phyloP scores from a whole-genome alignment of 2,797 vertebrate species.

The Sebastes taczanowskii region DNA sequence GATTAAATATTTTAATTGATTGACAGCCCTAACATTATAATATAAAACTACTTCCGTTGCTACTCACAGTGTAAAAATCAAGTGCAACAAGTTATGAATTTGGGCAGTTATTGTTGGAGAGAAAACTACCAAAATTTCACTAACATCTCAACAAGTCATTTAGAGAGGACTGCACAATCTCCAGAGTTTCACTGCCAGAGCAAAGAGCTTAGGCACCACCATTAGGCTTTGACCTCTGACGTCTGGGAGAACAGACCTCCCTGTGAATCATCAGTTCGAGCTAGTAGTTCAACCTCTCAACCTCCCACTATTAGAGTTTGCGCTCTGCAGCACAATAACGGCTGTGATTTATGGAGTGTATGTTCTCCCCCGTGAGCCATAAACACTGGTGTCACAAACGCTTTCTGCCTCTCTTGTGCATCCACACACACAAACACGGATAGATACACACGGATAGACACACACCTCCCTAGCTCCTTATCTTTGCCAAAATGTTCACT shows the following conservation, averaged over 20 bases:
- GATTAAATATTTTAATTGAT: no score
- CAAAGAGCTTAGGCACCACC: background rate
- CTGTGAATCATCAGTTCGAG: conserved; percentile 22
- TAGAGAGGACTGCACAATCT: background rate
- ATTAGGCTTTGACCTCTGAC: conserved; percentile 48
- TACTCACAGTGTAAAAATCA: background rate
- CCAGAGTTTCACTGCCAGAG: conserved; percentile 21
- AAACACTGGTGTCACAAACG: conserved; percentile 26
- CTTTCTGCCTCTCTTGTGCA: background rate
- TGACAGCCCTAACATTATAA: background rate
- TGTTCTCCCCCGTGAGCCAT: conserved; percentile 36
- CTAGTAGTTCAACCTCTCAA: conserved; percentile 18
- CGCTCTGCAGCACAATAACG: conserved; percentile 21
- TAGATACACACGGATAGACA: background rate
- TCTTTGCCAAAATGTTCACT: background rate
- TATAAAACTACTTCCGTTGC: background rate
- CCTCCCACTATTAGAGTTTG: conserved; percentile 31
- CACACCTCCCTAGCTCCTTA: background rate
- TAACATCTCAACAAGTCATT: background rate
- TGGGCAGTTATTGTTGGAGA: background rate
- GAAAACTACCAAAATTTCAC: background rate
- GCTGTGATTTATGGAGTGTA: conserved; percentile 46
- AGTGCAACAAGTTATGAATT: background rate
- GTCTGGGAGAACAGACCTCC: conserved; percentile 15
- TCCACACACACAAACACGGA: background rate